These are phyloP conservation scores for Drosophila ficusphila DNA, from an alignment of 1,140 invertebrate genomes.

Conservation along the genomic window DNA sequence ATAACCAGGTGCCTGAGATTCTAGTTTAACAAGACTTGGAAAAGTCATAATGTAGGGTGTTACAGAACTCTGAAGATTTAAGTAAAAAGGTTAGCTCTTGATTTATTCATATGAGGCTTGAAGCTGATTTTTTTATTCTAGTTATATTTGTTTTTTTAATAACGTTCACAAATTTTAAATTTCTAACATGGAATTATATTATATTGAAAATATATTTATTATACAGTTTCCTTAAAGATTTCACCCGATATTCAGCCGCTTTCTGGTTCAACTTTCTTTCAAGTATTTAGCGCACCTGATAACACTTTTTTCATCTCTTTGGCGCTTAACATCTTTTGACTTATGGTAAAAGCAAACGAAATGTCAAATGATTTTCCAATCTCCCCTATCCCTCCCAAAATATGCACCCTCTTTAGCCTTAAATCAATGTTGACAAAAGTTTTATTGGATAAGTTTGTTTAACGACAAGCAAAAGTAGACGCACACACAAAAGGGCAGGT, in stretches of 20 bases:
- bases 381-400: constrained; percentile 38
- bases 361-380: constrained; percentile 42
- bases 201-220: not conserved
- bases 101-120: no score
- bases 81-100: no score
- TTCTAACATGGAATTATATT: no score
- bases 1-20: constrained; percentile 4
- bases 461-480: constrained; percentile 69
- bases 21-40: not conserved
- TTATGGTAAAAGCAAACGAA: constrained; percentile 40
- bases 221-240: not conserved
- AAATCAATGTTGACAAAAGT: constrained; percentile 84
- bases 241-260: not conserved
- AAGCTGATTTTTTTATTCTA: no score
- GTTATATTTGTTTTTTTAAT: no score
- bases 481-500: constrained; percentile 59
- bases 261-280: not conserved
- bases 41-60: not conserved
- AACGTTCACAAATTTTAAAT: no score
- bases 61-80: not conserved
- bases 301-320: not conserved
- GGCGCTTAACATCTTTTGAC: constrained; percentile 29
- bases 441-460: constrained; percentile 84
- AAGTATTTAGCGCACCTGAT: not conserved
- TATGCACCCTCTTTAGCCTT: constrained; percentile 75